Evolutionary conservation across 2,113 vertebrate species (phyloP).

Genomic region (Pelvicachromis taeniatus): DNA sequence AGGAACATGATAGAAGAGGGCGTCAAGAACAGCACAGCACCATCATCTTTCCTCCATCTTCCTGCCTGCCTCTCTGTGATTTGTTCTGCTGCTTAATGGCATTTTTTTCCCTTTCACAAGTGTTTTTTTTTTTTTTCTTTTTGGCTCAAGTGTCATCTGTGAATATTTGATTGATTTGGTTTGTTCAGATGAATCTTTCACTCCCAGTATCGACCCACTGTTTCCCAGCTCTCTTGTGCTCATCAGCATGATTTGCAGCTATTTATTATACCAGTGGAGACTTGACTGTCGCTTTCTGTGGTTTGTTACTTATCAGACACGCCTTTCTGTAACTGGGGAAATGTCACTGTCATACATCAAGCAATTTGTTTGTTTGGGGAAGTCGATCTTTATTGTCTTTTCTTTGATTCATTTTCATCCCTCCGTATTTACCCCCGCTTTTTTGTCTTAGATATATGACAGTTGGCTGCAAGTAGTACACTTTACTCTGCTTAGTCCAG

Average conservation of each 20-base stretch:
- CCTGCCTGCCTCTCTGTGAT: neutral
- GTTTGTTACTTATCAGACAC: constrained; percentile 56
- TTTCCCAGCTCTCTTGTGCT: constrained; percentile 22
- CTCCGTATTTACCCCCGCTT: neutral
- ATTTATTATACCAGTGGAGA: constrained; percentile 43
- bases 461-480: neutral
- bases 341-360: constrained; percentile 63
- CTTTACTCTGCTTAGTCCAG: neutral
- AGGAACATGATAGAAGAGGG: neutral
- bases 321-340: constrained; percentile 51
- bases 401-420: constrained; percentile 39
- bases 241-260: constrained; percentile 51
- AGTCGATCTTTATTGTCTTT: constrained; percentile 50
- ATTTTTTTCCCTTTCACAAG: neutral
- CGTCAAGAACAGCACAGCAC: constrained; percentile 48
- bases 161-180: constrained; percentile 56
- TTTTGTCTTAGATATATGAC: neutral
- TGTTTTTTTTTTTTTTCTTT: neutral
- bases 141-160: constrained; percentile 19
- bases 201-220: constrained; percentile 31
- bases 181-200: constrained; percentile 43
- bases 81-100: neutral
- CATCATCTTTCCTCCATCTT: neutral
- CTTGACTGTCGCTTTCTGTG: constrained; percentile 41
- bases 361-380: constrained; percentile 52